phyloP scores from a whole-genome alignment of 23 tunicate species.

The Corella eumyota region DNA sequence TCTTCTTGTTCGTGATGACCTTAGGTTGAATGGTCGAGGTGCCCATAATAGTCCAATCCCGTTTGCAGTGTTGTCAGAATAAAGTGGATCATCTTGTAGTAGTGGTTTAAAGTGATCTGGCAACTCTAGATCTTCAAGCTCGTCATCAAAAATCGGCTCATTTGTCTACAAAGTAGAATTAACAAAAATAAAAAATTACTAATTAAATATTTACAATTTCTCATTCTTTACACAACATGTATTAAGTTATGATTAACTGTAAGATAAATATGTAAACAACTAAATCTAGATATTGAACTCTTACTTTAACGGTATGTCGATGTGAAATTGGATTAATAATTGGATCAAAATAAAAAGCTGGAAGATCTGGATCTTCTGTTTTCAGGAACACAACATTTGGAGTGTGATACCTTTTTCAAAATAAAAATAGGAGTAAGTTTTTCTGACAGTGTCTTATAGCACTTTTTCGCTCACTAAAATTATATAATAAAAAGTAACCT shows the following conservation, averaged over 20 bases:
- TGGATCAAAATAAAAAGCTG: conserved; percentile 98
- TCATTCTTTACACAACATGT: too few relatives aligned
- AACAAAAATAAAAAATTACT: too few relatives aligned
- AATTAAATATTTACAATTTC: too few relatives aligned
- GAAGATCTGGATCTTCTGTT: conserved; percentile 97
- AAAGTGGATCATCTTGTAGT: conserved; percentile 82
- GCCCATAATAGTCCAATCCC: conserved; percentile 98
- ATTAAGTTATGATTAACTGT: too few relatives aligned
- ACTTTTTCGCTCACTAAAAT: neutral
- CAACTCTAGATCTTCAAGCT: conserved; percentile 68
- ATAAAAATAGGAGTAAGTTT: neutral
- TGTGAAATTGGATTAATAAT: conserved; percentile 96
- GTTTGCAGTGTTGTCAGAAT: conserved; percentile 97
- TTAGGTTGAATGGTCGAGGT: conserved; percentile 83
- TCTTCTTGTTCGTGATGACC: conserved; percentile 82
- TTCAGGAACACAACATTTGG: conserved; percentile 96
- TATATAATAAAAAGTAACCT: neutral
- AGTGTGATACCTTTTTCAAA: conserved; percentile 72
- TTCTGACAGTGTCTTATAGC: neutral
- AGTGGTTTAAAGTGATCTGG: conserved; percentile 85
- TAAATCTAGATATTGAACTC: neutral
- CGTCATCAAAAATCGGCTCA: conserved; percentile 55
- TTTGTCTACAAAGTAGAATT: conserved; percentile 14
- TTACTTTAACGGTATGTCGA: conserved; percentile 65
- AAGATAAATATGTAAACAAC: neutral